Evolutionary conservation across 2,113 vertebrate genomes (phyloP).

Genomic region (Nycticryphes semicollaris): DNA sequence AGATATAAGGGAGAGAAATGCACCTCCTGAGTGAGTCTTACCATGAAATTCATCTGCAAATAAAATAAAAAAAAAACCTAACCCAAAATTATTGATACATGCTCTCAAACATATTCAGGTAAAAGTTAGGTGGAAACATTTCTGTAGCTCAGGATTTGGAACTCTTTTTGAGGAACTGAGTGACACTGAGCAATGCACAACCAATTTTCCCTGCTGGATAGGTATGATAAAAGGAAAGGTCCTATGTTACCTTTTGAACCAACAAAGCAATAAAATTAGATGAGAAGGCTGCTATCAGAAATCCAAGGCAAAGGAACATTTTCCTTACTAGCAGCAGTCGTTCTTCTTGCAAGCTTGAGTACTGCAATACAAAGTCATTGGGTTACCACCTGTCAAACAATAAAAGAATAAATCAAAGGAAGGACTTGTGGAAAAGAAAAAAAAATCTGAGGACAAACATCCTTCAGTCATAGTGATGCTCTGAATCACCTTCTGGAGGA

Average conservation of each 20-base stretch:
- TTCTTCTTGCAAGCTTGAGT: background rate
- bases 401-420: background rate
- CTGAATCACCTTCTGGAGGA: background rate
- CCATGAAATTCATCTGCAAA: background rate
- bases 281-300: background rate
- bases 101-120: background rate
- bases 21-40: background rate
- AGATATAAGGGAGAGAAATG: background rate
- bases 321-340: background rate
- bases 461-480: background rate
- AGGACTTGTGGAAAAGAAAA: background rate
- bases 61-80: background rate
- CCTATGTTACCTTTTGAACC: background rate
- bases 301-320: background rate
- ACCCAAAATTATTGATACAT: background rate
- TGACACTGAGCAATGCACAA: background rate
- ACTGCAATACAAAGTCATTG: background rate
- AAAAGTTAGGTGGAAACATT: background rate
- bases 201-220: background rate
- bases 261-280: background rate
- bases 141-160: background rate
- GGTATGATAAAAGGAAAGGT: background rate
- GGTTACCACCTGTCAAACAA: background rate
- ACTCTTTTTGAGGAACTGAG: background rate
- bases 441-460: background rate